Base-by-base conservation (phyloP, 2,113 vertebrate species). In the Anoura caudifer region DNA sequence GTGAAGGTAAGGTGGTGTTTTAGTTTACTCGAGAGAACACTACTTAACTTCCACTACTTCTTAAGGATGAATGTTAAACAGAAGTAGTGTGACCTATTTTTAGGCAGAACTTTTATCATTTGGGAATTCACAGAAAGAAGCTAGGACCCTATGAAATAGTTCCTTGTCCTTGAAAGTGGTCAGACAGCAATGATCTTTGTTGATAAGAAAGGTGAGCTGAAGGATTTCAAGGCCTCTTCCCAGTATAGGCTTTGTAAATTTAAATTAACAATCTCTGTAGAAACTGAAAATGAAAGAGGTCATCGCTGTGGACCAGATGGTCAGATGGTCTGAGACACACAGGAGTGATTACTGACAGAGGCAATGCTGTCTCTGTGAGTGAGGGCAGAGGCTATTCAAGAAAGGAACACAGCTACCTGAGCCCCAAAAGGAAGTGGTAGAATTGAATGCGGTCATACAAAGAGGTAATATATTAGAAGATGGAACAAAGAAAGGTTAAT, bases 101-200 rank as follows among this genome's bases (percentile, higher is more conserved):
- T 82, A 31, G 38, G 54, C 54, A 92, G 17, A 69, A 56, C 16
- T 91, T 90, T 59, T 56, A n/a, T 83, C 41, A 67, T 61, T 52
- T 92, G 73, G 69, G 86, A 96, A 70, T 81, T 67, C 61, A 75
- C 22, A 63, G 61, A 63, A 77, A 94, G 65, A 85, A 88, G 20
- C 8, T 73, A 13, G 22, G 38, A 70, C 38, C 33, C 47, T 75
- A 61, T 47, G 43, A 93, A 88, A 47, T 33, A 94, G 13, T 56
- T 72, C 14, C 45, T 59, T 61, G 19, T 73, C 33, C 70, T 31
- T 31, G 1, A 45, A 91, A 81, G 67, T 89, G 9, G 36, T 81
- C 52, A 86, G 73, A 83, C 7, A n/a, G 10, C 77, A 38, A 41
- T 69, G 67, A 11, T 24, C 41, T 82, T 82, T 31, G 45, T 20